Conservation (phyloP, 2,888 invertebrate genomes). For the Nowickia ferox region DNA sequence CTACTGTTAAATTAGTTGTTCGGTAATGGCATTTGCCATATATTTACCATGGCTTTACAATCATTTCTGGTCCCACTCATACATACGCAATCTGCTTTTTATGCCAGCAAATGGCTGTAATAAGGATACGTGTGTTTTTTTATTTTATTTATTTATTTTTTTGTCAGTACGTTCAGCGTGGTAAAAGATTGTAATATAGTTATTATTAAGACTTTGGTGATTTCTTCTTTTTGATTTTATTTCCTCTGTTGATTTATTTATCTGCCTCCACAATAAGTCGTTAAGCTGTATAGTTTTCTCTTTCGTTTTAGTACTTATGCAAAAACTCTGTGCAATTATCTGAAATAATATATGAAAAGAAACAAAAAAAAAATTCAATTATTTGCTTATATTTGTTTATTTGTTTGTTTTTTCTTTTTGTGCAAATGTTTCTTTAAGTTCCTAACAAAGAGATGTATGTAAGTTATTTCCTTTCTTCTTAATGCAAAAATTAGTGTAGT, state of each 20-base stretch:
- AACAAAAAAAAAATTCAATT: slow-evolving; percentile 15
- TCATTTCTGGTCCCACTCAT: background rate
- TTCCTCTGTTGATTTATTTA: slow-evolving; percentile 31
- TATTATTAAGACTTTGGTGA: slow-evolving; percentile 27
- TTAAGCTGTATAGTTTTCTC: slow-evolving; percentile 22
- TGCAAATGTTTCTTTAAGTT: background rate
- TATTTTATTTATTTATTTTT: background rate
- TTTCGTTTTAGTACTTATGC: background rate
- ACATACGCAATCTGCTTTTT: background rate
- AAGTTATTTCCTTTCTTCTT: too few species aligned
- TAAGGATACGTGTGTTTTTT: slow-evolving; percentile 2
- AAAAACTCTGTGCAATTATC: slow-evolving; percentile 32
- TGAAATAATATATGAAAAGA: slow-evolving; percentile 39
- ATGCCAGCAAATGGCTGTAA: background rate
- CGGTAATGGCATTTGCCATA: background rate
- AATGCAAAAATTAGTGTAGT: too few species aligned
- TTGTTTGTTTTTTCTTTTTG: background rate
- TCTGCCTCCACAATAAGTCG: slow-evolving; percentile 12
- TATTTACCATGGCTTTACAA: background rate
- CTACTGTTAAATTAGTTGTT: slow-evolving; percentile 20
- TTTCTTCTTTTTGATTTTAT: slow-evolving; percentile 31
- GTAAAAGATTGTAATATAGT: background rate
- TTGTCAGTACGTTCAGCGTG: slow-evolving; percentile 7
- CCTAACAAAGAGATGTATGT: too few species aligned
- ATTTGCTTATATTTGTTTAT: background rate